Base-by-base conservation (phyloP, 2,888 invertebrate species). In the Cenopis cana region DNA sequence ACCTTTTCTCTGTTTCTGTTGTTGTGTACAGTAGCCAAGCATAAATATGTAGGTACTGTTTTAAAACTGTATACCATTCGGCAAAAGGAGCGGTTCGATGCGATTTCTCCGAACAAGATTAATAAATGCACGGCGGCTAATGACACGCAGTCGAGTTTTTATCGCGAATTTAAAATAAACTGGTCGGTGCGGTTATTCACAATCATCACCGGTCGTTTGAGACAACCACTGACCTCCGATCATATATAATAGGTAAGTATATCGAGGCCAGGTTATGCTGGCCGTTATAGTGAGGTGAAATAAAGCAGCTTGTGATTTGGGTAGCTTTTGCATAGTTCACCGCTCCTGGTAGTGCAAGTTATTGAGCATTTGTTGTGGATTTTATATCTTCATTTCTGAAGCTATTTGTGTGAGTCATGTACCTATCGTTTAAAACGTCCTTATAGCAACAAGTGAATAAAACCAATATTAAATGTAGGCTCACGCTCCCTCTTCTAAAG, bases 101-200 rank as follows among this genome's bases (percentile, higher is more conserved):
- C 89, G 91, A 90, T 90, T 91, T 91, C 91, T 88, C 87, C 89
- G 91, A 91, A 91, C 89, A 89, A 89, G 88, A 90, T 90, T 90
- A 91, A 91, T 91, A 90, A 91, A 91, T 89, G 89, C 89, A 90
- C 81, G 78, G 75, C 87, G 90, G 90, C 89, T 91, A 91, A 91
- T 91, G 92, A 91, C 91, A 91, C 91, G 88, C 89, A 82, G 88
- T 82, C 17, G 57, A 50, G 52, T 69, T 65, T 70, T 70, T 70
- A 70, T 66, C 60, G 70, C 60, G 65, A 60, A 59, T 56, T 18
- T 56, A 11, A 69, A 69, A 59, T 18, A 57, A 59, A 59, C 66
- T 55, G 70, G 60, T 59, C 57, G 62, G 64, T 49, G 62, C 62
- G 50, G 56, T 57, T 38, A n/a, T 46, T 46, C 46, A 46, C 46